Evolutionary conservation across 2,113 vertebrate genomes (phyloP), one percentile per base, ranked within the genome.

Genomic region (Elanoides forficatus): DNA sequence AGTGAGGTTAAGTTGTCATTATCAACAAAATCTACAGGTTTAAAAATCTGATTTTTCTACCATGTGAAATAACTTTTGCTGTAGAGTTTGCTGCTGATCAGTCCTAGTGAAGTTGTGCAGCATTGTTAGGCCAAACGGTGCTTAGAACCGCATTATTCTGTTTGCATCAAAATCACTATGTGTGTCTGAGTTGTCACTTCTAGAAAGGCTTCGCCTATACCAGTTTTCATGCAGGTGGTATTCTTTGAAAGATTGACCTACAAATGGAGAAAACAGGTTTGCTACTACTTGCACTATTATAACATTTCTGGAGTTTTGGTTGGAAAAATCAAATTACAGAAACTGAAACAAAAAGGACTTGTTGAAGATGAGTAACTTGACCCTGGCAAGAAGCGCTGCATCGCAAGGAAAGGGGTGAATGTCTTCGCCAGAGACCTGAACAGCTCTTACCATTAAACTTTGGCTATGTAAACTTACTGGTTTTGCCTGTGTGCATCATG

Each of bases 361-460:
- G 23, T 63, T 86, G 36, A 65, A 68, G 22, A 25, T 56, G 7
- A 40, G 20, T 65, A 65, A 50, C 25, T 20, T 67, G 29, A 78
- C 15, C 6, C 32, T 86, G 50, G 17, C 10, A 88, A 78, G 26
- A 40, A 42, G 23, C 50, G 23, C 66, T 55, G 45, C 17, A 17
- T 80, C 30, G 7, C 40, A 70, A 42, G 40, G 13, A 36, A 45
- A 40, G 40, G 21, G 68, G 45, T 83, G n/a, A 48, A 68, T 58
- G 7, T 81, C 91, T 81, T 95, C 76, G 88, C 59, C 66, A 66
- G 74, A 29, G 60, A 38, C n/a, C 27, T 34, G 26, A 91, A 75
- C 30, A 79, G 25, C 81, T 76, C 26, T 86, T 93, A 18, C 21
- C 58, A 7, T 75, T 86, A 72, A 76, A 38, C 59, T 86, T 89